Evolutionary conservation across 2,113 vertebrate genomes (phyloP).

Genomic region (Sprattus sprattus): DNA sequence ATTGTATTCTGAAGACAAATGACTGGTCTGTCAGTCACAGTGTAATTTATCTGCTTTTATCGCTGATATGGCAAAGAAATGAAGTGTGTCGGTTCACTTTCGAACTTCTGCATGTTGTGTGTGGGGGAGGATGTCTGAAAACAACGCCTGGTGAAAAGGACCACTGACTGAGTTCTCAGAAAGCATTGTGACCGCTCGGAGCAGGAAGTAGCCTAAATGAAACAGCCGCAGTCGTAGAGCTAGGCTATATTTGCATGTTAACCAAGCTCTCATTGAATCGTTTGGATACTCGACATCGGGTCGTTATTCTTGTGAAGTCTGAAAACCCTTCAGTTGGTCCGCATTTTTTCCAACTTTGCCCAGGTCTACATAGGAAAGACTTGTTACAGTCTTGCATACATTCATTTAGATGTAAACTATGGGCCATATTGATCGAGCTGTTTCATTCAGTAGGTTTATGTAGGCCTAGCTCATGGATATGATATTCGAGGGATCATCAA

Average conservation of each 20-base stretch:
- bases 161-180: conserved; percentile 9
- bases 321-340: too few relatives aligned
- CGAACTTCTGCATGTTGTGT: not conserved
- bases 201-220: conserved; percentile 6
- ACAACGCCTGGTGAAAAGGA: not conserved
- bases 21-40: not conserved
- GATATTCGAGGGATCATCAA: conserved; percentile 62
- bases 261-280: not conserved
- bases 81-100: not conserved
- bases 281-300: not conserved
- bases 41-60: not conserved
- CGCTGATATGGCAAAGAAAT: not conserved
- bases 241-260: not conserved
- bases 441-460: too few relatives aligned
- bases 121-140: conserved; percentile 2
- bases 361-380: too few relatives aligned
- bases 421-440: too few relatives aligned
- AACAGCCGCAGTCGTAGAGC: not conserved
- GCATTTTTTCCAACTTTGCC: too few relatives aligned
- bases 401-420: too few relatives aligned
- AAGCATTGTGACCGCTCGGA: not conserved
- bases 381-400: too few relatives aligned
- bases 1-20: not conserved
- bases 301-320: not conserved
- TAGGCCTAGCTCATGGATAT: too few relatives aligned